Evolutionary conservation across 1,140 invertebrate species (phyloP), one percentile per base, ranked within the genome.

Genomic region (Scaptomyza pallida): DNA sequence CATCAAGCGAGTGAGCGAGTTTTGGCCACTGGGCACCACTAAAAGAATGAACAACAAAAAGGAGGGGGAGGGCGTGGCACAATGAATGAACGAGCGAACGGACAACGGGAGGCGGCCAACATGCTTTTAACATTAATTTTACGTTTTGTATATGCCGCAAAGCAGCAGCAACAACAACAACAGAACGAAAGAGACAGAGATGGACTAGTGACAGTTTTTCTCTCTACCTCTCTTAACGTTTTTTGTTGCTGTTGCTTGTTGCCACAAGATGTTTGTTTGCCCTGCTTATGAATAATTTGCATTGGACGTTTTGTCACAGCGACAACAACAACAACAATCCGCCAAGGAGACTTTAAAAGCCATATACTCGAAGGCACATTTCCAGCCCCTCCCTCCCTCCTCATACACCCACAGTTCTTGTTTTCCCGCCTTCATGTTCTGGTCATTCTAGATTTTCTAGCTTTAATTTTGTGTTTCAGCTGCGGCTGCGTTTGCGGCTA

Each of bases 271-370:
- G 54, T 71, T 74, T 74, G 59, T 72, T 65, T 72, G 68, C 48
- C 55, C 54, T 67, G 69, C 62, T 72, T 72, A 75, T 75, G 69
- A 75, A 75, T 75, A 75, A 75, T 75, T 75, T 75, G 73, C 73
- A 57, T 72, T 47, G 55, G 69, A 67, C 47, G 47, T 26, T 57
- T 59, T 74, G 65, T 74, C 72, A 51, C 45, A 70, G 41, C 59
- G 50, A 19, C 41, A 21, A 26, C 17, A 21, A 26, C 12, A 35
- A 35, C 33, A 37, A 37, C 33, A 23, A 21, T 43, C 43, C 3
- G 37, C 52, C 50, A 10, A n/a, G 17, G 13, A 41, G 48, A 44
- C 23, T 56, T 51, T 23, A 43, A 50, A 43, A 23, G 30, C 47
- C 37, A 43, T 40, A 43, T 51, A 10, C 44, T 19, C 12, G 15